Percentiles rank a stretch among this genome's conserved stretches.
phyloP scores from a whole-genome alignment of 2,113 vertebrate species.

The Myotis lucifugus region DNA sequence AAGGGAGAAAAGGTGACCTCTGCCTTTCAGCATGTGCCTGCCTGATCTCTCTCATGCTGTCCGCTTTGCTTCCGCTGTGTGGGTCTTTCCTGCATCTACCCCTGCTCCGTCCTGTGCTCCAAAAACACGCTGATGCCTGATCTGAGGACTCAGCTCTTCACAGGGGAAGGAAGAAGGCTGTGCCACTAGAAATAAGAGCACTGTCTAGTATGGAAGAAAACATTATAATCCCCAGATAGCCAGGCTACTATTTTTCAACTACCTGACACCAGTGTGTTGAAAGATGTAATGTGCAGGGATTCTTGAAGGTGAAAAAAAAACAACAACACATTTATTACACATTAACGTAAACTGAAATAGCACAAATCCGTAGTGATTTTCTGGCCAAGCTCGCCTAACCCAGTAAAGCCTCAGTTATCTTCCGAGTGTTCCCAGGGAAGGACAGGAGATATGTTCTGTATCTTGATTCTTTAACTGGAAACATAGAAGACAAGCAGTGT shows the following conservation, averaged over 20 bases:
- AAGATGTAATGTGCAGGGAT: neutral
- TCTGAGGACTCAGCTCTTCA: slow-evolving; percentile 47
- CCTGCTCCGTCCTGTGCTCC: slow-evolving; percentile 80
- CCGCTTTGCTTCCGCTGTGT: slow-evolving; percentile 60
- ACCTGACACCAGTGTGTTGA: neutral
- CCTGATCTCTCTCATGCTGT: slow-evolving; percentile 67
- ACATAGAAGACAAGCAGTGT: neutral
- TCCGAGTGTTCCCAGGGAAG: neutral
- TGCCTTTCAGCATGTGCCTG: slow-evolving; percentile 65
- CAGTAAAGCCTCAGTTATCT: neutral
- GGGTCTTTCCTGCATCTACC: slow-evolving; percentile 17
- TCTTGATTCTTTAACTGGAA: neutral
- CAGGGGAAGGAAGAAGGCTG: neutral
- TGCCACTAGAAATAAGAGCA: neutral
- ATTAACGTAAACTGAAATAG: neutral
- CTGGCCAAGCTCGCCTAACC: neutral
- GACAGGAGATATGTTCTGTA: neutral
- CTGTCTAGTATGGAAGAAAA: neutral
- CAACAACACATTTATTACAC: neutral
- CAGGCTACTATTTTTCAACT: neutral
- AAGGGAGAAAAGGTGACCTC: slow-evolving; percentile 99
- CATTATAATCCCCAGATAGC: neutral
- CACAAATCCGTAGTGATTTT: neutral
- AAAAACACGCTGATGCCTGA: slow-evolving; percentile 70
- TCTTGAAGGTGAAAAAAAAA: neutral